Percentiles rank a stretch among this genome's conserved stretches.
phyloP scores from a whole-genome alignment of 2,797 vertebrate species.

The Loriculus beryllinus region DNA sequence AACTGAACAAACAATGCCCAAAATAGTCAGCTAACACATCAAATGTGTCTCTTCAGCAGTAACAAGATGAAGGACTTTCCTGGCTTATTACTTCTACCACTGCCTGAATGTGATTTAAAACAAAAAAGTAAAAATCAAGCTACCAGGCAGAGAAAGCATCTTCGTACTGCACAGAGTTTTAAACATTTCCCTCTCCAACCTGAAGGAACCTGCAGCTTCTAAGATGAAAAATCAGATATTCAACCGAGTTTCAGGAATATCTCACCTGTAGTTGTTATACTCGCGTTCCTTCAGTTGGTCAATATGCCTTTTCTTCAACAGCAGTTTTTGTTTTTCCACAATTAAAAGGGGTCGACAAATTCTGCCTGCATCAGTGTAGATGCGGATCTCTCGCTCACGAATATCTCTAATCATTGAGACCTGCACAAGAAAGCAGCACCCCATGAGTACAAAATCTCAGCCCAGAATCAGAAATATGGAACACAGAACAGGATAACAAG shows the following conservation, averaged over 20 bases:
- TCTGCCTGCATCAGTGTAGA: slow-evolving; percentile 95
- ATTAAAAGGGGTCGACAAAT: slow-evolving; percentile 96
- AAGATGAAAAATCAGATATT: neutral
- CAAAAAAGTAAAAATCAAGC: neutral
- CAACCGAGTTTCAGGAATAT: neutral
- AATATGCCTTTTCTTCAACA: slow-evolving; percentile 95
- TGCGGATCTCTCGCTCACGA: slow-evolving; percentile 94
- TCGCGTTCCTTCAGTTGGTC: slow-evolving; percentile 97
- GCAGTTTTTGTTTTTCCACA: slow-evolving; percentile 94
- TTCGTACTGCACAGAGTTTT: neutral
- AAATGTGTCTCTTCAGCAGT: neutral
- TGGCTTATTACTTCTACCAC: neutral
- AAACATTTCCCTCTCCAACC: neutral
- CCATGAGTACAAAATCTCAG: neutral
- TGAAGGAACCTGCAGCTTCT: neutral
- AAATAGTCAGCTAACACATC: neutral
- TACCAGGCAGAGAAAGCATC: neutral
- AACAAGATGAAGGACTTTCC: neutral
- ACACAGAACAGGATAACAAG: neutral
- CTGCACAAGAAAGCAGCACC: slow-evolving; percentile 63
- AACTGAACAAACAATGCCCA: slow-evolving; percentile 75
- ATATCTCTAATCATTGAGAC: slow-evolving; percentile 99
- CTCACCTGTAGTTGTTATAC: slow-evolving; percentile 97
- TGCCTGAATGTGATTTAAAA: neutral
- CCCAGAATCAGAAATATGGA: neutral